A percentile compares a stretch with the other conserved stretches of the same genome.
Conservation (phyloP, 92 coral and sea anemone species). For the Porites lobata region DNA sequence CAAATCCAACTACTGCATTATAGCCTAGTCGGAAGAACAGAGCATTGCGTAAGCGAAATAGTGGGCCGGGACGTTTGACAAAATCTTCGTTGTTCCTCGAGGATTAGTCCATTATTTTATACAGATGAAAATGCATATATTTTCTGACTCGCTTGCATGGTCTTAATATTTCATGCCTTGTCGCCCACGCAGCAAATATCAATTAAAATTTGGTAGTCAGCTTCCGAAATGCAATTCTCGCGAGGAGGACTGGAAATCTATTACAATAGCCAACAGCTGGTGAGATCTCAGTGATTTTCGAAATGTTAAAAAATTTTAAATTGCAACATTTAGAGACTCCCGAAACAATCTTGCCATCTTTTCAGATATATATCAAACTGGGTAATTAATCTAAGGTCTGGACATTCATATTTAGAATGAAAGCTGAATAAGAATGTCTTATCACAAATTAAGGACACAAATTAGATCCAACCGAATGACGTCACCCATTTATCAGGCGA, state of each 20-base stretch:
- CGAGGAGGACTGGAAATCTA: constrained; percentile 28
- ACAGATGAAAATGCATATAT: constrained; percentile 35
- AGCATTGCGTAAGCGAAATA: constrained; percentile 5
- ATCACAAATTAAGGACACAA: not conserved
- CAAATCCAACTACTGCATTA: constrained; percentile 27
- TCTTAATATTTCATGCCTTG: constrained; percentile 44
- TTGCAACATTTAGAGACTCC: not conserved
- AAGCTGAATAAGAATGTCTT: not conserved
- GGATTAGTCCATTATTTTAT: constrained; percentile 29
- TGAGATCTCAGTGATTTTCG: not conserved
- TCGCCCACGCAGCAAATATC: constrained; percentile 53
- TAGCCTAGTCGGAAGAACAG: constrained; percentile 8
- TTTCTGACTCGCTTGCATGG: constrained; percentile 2
- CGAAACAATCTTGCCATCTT: not conserved
- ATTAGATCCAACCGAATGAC: constrained; percentile 24
- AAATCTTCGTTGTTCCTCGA: constrained; percentile 1
- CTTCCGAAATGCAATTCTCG: not conserved
- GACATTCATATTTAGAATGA: not conserved
- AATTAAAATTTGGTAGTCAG: constrained; percentile 29
- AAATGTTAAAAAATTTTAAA: not conserved
- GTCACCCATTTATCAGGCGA: constrained; percentile 1
- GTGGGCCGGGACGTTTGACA: not conserved
- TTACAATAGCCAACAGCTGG: not conserved
- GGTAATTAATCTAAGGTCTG: not conserved
- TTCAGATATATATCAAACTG: not conserved